A percentile compares a stretch with the other conserved stretches of the same genome.
Evolutionary conservation across 30 jellyfish, hydroid and myxozoan species (phyloP).

Genomic region (Turritopsis dohrnii): DNA sequence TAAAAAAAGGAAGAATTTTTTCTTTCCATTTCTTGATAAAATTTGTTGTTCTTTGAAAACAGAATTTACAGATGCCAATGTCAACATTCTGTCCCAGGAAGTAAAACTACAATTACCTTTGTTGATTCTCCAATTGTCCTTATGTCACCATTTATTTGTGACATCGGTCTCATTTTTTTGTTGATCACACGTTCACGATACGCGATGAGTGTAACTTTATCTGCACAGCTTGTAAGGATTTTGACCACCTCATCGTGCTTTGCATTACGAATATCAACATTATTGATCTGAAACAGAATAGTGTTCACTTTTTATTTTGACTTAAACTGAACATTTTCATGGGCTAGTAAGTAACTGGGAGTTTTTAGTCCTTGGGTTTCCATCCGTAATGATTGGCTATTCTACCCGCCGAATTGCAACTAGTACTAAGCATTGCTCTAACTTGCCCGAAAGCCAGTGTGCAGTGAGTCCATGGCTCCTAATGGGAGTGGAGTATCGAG

Average conservation of each 20-base stretch:
- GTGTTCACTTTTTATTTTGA: not conserved
- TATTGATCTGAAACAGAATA: constrained; percentile 54
- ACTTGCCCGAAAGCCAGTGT: too few species aligned
- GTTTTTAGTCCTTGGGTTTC: too few species aligned
- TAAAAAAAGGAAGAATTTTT: not conserved
- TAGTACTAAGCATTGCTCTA: too few species aligned
- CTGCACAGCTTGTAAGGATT: constrained; percentile 79
- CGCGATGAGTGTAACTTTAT: constrained; percentile 60
- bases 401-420: too few species aligned
- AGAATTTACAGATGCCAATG: too few species aligned
- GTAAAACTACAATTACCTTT: constrained; percentile 23
- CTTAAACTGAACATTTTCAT: not conserved
- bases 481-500: too few species aligned
- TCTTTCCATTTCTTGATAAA: not conserved
- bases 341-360: not conserved
- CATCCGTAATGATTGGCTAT: too few species aligned
- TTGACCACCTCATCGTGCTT: constrained; percentile 93
- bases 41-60: not conserved
- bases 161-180: constrained; percentile 91
- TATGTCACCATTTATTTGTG: constrained; percentile 68
- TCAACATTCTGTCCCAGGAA: too few species aligned
- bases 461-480: too few species aligned
- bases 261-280: constrained; percentile 71
- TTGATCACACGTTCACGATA: constrained; percentile 79
- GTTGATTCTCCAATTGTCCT: constrained; percentile 39